Evolutionary conservation across 2,797 vertebrate species (phyloP).

Genomic region (Etheostoma nigrum): DNA sequence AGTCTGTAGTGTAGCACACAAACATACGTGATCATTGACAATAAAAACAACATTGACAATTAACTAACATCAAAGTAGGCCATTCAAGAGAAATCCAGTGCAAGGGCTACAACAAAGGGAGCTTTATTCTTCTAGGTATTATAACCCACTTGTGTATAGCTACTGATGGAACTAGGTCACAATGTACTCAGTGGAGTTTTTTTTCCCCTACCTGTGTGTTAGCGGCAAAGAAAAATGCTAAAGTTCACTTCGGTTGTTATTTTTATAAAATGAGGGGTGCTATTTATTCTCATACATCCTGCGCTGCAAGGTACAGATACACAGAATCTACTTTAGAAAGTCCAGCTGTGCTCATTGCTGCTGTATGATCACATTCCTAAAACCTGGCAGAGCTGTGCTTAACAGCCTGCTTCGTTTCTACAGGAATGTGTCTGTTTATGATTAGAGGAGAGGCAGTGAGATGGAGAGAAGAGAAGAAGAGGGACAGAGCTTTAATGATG

Average conservation of each 20-base stretch:
- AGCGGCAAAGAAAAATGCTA: constrained; percentile 48
- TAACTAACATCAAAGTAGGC: constrained; percentile 54
- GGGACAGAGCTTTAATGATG: constrained; percentile 5
- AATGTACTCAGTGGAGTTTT: constrained; percentile 45
- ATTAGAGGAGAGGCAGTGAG: constrained; percentile 55
- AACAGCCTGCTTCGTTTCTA: constrained; percentile 51
- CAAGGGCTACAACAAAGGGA: constrained; percentile 50
- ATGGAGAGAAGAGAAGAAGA: neutral
- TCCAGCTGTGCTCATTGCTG: constrained; percentile 36
- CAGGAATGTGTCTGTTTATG: constrained; percentile 73
- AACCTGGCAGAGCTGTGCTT: constrained; percentile 57
- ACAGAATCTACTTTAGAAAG: neutral
- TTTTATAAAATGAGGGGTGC: constrained; percentile 32
- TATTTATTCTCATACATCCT: constrained; percentile 15
- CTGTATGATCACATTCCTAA: constrained; percentile 64
- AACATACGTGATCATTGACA: constrained; percentile 11
- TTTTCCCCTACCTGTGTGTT: constrained; percentile 12
- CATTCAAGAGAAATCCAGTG: constrained; percentile 43
- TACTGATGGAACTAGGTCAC: constrained; percentile 66
- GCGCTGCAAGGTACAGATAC: neutral
- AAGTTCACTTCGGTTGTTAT: constrained; percentile 42
- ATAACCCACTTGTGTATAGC: constrained; percentile 47
- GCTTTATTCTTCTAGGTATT: constrained; percentile 52
- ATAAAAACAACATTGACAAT: constrained; percentile 28
- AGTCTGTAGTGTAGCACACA: constrained; percentile 76